Evolutionary conservation across 2,888 invertebrate genomes (phyloP).

Genomic region (Conistra vaccinii): DNA sequence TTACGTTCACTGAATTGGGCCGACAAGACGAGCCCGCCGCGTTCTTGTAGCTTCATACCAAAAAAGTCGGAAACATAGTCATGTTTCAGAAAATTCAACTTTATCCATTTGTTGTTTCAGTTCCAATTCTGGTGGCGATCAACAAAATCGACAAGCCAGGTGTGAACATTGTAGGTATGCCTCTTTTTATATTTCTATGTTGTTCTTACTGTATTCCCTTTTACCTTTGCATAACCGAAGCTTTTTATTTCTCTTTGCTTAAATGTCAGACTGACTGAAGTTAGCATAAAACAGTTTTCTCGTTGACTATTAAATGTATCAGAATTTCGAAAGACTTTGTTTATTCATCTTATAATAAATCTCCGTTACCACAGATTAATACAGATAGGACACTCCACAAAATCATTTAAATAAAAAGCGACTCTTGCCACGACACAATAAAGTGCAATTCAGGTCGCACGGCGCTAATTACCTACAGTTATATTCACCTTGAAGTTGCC

Average conservation of each 20-base stretch:
- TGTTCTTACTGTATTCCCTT: not conserved
- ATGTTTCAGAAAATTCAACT: too few species aligned
- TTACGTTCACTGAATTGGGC: too few species aligned
- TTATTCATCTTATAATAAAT: not conserved
- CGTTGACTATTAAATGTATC: not conserved
- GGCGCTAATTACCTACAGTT: too few species aligned
- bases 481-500: too few species aligned
- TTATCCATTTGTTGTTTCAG: constrained; percentile 87
- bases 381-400: too few species aligned
- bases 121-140: constrained; percentile 98
- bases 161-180: constrained; percentile 95
- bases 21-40: too few species aligned
- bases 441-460: too few species aligned
- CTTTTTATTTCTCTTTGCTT: constrained; percentile 1
- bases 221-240: not conserved
- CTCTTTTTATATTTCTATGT: constrained; percentile 70
- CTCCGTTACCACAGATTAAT: not conserved
- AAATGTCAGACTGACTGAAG: not conserved
- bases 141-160: constrained; percentile 99
- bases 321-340: not conserved
- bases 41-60: too few species aligned
- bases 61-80: too few species aligned
- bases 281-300: not conserved
- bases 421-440: too few species aligned
- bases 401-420: too few species aligned